These are phyloP conservation scores for Calephelis nemesis DNA, from an alignment of 1,140 invertebrate genomes.

Conservation along the genomic window DNA sequence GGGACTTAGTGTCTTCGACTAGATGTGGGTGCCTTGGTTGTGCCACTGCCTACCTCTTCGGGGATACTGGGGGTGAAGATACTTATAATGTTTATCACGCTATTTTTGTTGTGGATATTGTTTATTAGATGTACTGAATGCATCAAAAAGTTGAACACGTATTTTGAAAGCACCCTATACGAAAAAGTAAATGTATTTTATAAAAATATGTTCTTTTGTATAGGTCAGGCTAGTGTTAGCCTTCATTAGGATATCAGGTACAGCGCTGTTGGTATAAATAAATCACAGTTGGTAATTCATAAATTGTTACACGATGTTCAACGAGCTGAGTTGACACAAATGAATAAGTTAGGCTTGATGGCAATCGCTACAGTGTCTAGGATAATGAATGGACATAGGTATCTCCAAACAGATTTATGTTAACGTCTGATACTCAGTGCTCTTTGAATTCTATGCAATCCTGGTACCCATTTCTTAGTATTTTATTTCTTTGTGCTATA, in stretches of 20 bases:
- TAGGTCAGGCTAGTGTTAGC: background rate
- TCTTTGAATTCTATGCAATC: background rate
- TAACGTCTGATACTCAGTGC: background rate
- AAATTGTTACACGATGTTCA: slow-evolving; percentile 18
- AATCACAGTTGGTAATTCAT: slow-evolving; percentile 9
- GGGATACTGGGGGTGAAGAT: no score
- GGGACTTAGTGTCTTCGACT: no score
- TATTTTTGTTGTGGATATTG: no score
- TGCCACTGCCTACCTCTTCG: no score
- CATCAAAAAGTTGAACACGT: no score
- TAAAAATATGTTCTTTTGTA: background rate
- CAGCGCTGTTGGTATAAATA: background rate
- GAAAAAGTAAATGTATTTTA: no score
- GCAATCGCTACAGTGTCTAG: slow-evolving; percentile 14
- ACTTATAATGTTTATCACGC: no score
- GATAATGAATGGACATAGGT: slow-evolving; percentile 6
- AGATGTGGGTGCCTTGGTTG: no score
- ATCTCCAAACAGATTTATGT: slow-evolving; percentile 11
- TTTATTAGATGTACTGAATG: no score
- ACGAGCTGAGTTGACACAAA: slow-evolving; percentile 13
- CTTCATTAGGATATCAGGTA: background rate
- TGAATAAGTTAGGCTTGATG: slow-evolving; percentile 12
- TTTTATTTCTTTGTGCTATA: no score
- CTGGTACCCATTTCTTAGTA: background rate
- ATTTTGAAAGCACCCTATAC: no score